These are phyloP conservation scores for Chlamydotis undulata DNA, from an alignment of 2,113 vertebrate species.

Conservation along the genomic window DNA sequence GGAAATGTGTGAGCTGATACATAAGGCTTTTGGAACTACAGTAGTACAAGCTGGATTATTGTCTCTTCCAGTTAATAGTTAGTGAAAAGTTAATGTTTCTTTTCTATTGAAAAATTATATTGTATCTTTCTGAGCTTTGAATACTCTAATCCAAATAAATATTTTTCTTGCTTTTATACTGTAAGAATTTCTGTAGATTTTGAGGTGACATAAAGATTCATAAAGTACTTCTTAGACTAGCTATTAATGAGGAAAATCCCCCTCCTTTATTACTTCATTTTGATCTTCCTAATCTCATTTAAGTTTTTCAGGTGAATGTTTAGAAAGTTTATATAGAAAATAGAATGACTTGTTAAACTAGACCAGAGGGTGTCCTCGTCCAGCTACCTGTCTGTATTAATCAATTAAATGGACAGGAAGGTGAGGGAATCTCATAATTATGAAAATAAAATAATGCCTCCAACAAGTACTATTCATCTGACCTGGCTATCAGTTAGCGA, in stretches of 20 bases:
- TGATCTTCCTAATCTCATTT: neutral
- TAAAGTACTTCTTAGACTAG: neutral
- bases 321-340: neutral
- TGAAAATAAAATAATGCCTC: neutral
- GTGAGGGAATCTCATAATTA: neutral
- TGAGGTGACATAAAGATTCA: neutral
- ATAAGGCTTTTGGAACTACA: neutral
- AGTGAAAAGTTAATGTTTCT: neutral
- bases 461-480: neutral
- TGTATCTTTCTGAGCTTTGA: neutral
- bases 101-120: neutral
- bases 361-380: rapidly evolving
- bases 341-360: neutral
- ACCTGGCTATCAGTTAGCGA: neutral
- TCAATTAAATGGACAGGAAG: neutral
- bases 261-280: neutral
- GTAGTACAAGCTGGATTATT: neutral
- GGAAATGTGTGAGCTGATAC: neutral
- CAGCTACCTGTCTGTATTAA: neutral
- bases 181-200: neutral
- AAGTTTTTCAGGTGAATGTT: neutral
- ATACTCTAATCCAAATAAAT: neutral
- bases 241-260: neutral
- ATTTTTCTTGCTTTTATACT: neutral
- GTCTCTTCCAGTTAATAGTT: neutral